Conservation (phyloP, 2,113 vertebrate genomes). For the Herpetotheres cachinnans region DNA sequence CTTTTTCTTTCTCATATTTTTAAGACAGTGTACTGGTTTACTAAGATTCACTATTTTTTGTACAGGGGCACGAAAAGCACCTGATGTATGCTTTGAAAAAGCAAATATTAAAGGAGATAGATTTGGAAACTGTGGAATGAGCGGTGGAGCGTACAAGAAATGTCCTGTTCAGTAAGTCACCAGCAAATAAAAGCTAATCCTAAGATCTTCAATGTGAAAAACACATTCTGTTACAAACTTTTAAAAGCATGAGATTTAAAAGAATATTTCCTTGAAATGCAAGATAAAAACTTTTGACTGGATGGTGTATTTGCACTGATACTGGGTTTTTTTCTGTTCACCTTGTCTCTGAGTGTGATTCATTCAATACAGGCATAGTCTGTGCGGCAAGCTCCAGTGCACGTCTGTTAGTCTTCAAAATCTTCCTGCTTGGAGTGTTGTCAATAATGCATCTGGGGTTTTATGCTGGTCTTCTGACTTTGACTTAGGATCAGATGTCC, state of each 20-base stretch:
- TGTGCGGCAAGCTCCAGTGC: conserved; percentile 89
- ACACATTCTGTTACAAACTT: background rate
- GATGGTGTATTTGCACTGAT: background rate
- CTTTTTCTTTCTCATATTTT: background rate
- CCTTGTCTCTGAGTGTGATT: background rate
- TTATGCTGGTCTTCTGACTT: conserved; percentile 81
- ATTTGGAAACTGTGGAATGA: conserved; percentile 86
- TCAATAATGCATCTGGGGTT: background rate
- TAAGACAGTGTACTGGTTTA: background rate
- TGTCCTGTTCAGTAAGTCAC: conserved; percentile 79
- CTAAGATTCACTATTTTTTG: background rate
- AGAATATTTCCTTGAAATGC: background rate
- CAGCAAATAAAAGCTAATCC: background rate
- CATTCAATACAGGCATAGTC: conserved; percentile 68
- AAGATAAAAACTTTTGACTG: background rate
- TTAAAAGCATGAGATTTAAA: background rate
- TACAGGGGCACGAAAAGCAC: conserved; percentile 80
- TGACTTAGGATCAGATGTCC: conserved; percentile 80
- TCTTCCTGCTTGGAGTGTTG: conserved; percentile 17
- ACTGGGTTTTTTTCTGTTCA: background rate
- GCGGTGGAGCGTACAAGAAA: background rate
- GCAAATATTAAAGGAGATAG: conserved; percentile 74
- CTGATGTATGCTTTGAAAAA: conserved; percentile 75
- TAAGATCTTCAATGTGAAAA: background rate
- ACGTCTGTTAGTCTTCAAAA: conserved; percentile 54